Evolutionary conservation across 2,888 invertebrate species (phyloP), one percentile per base, ranked within the genome.

Genomic region (Pinctada fucata): DNA sequence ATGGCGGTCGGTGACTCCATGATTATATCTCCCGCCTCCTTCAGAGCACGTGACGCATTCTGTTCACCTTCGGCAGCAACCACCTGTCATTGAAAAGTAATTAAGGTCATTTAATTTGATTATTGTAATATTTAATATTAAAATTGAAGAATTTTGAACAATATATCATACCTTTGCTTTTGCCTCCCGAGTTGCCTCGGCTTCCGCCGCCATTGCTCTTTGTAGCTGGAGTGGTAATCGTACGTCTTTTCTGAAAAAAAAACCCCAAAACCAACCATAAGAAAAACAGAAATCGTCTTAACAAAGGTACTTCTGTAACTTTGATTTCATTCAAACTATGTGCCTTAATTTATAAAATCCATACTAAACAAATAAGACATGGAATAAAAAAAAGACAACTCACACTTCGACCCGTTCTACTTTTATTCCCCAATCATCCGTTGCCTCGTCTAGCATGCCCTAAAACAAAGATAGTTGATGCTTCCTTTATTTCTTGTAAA

Each of bases 1-100:
- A 96, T 93, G 48, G 97, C 96, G 87, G 96, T 95, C n/a, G 96
- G 96, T 84, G 96, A 96, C 90, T 95, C 95, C 50, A 95, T 94
- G 92, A 97, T 96, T 73, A 97, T 96, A 88, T 97, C 95, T 1
- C 97, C 96, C 5, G 97, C 97, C 93, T 97, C 97, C 92, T 95
- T 96, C 70, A 97, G 93, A 3, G 97, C 96, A 84, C 95, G 94
- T 0, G 97, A 96, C 1, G 97, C 97, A 64, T 89, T 90, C 82
- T 91, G 88, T 78, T 92, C 92, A 13, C 92, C 92, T 72, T 92
- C 91, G 4, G 91, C 91, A 5, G 90, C 90, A 52, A 91, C 89
- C 16, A 91, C 90, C 94, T 98, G 58, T 31, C 0, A 31, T 31
- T 31, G 31, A 31, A 31, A 31, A 31, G 31, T 31, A 31, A 31